Conservation (phyloP, 2,888 invertebrate genomes). For the Netelia inedita region DNA sequence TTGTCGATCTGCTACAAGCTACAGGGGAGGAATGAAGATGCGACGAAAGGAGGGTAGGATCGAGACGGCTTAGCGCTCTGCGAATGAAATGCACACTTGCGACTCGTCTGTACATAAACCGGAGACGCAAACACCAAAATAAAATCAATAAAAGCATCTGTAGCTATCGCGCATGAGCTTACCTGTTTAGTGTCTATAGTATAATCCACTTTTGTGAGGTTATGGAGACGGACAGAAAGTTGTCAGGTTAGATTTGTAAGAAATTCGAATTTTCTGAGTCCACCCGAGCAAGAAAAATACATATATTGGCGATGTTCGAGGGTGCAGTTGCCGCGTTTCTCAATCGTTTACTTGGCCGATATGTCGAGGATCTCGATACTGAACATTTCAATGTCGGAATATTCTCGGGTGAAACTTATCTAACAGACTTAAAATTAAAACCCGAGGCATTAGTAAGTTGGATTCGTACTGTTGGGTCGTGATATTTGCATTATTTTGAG, state of each 20-base stretch:
- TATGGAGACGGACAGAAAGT: constrained; percentile 57
- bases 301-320: constrained; percentile 88
- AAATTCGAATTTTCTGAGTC: constrained; percentile 14
- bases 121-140: constrained; percentile 40
- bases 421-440: constrained; percentile 91
- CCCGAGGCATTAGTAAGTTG: constrained; percentile 93
- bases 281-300: constrained; percentile 17
- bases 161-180: constrained; percentile 67
- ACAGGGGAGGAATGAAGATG: background rate
- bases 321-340: constrained; percentile 92
- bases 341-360: constrained; percentile 93
- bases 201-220: constrained; percentile 64
- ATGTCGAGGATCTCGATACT: constrained; percentile 93
- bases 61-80: constrained; percentile 36
- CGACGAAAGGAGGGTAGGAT: constrained; percentile 8
- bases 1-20: too few relatives aligned
- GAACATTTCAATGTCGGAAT: constrained; percentile 94
- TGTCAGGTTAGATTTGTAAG: constrained; percentile 62
- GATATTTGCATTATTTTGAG: background rate
- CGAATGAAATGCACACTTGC: constrained; percentile 46
- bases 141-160: constrained; percentile 68
- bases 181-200: constrained; percentile 27
- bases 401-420: constrained; percentile 92
- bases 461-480: background rate
- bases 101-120: constrained; percentile 1